Percentiles rank a stretch among this genome's conserved stretches.
phyloP scores from a whole-genome alignment of 2,113 vertebrate genomes.

The Cinclus cinclus region DNA sequence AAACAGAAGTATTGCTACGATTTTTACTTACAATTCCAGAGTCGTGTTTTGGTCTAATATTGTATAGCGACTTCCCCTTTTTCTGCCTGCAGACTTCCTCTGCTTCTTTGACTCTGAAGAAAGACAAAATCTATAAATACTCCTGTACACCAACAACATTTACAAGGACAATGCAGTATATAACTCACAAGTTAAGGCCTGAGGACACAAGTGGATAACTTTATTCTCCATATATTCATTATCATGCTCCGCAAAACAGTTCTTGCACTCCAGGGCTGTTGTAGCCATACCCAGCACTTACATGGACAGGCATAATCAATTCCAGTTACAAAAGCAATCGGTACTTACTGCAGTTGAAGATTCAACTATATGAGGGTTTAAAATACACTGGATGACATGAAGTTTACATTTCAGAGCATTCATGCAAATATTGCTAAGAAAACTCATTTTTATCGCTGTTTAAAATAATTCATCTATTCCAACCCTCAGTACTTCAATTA shows the following conservation, averaged over 20 bases:
- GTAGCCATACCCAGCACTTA: not conserved
- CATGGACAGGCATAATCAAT: not conserved
- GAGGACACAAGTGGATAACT: not conserved
- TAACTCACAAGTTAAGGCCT: not conserved
- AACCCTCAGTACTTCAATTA: not conserved
- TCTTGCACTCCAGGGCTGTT: not conserved
- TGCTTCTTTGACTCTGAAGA: conserved; percentile 87
- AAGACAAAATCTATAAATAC: conserved; percentile 5
- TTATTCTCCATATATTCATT: not conserved
- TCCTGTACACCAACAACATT: not conserved
- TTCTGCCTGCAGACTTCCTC: conserved; percentile 91
- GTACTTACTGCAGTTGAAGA: not conserved
- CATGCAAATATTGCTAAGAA: not conserved
- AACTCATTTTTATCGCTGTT: not conserved
- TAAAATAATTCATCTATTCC: not conserved
- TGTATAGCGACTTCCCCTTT: conserved; percentile 92
- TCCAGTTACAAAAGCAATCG: not conserved
- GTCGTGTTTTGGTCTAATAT: conserved; percentile 93
- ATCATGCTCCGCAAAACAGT: not conserved
- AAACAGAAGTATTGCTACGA: not conserved
- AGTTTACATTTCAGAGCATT: not conserved
- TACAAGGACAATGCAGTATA: not conserved
- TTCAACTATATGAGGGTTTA: not conserved
- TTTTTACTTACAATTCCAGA: conserved; percentile 89
- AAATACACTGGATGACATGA: not conserved